Base-by-base conservation (phyloP, 1,140 invertebrate species). In the Drosophila paulistorum region DNA sequence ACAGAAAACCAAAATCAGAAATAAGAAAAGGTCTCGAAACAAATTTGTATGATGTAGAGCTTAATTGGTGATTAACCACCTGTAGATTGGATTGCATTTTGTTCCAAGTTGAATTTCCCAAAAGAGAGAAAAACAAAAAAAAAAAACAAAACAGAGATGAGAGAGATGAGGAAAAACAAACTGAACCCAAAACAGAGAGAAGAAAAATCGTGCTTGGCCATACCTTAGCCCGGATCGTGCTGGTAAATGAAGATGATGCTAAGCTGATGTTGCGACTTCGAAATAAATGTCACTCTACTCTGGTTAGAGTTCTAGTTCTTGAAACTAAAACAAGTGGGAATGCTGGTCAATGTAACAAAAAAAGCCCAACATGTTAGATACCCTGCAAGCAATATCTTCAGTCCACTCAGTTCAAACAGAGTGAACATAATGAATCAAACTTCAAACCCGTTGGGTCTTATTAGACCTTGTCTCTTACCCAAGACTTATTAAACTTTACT, bases 61-160 rank as follows among this genome's bases (percentile, higher is more conserved):
- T 90, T 90, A 90, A 90, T 90, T 90, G 86, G 86, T 90, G 86
- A 90, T 90, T 90, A 90, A 83, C 86, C 86, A 90, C 86, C 86
- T 90, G 87, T 83, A 90, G 86, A 74, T 86, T 71, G 73, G 76
- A 73, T 71, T 82, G 83, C 83, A 87, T 87, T 79, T 68, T 67
- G 23, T 62, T 42, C 39, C 39, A 58, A 66, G 33, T 59, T 20
- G 57, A 20, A 59, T 59, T 59, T 59, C 57, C 57, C 10, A 39
- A 39, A 39, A 13, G 4, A 39, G 9, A 39, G 9, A 48, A 20
- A 14, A 48, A 17, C 1, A 17, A 20, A 2, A 48, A 48, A 9
- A 7, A 17, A 20, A 0, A 48, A 17, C 5, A 17, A 20, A 7
- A 6, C 42, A 7, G 7, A 2, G 17, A 48, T 7, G 17, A 20